Evolutionary conservation across 2,113 vertebrate genomes (phyloP), one percentile per base, ranked within the genome.

Genomic region (Pterocles orientalis): DNA sequence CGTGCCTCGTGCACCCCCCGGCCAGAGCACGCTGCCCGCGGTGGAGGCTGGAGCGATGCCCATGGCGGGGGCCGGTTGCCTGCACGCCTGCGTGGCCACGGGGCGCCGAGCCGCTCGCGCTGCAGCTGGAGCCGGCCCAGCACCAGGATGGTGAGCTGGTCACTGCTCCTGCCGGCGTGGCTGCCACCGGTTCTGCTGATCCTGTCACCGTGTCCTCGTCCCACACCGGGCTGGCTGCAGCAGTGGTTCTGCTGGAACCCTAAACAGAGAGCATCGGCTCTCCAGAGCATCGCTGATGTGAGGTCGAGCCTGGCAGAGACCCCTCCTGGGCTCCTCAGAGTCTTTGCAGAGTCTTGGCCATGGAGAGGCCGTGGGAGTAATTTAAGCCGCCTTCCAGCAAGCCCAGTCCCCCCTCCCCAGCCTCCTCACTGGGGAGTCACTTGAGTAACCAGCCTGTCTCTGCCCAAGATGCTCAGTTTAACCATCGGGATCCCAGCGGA

Each of bases 221-320:
- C 86, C 2, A 5, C 12, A 0, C 66, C 2, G 4, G 41, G 71
- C 65, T 6, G 68, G 56, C 50, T 50, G 47, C 61, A 4, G 79
- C 3, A 0, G 2, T 12, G 47, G 21, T 41, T 33, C 73, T 4
- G 50, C 5, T 1, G n/a, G 50, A 61, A 23, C 11, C 53, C 41
- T 51, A 1, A 29, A 36, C 0, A 0, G 31, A 6, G 16, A 36
- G 34, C 0, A 14, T 56, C 56, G n/a, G 84, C 0, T 0, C 82
- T 78, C 58, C 34, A 4, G 14, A 41, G 62, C 2, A 2, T 34
- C 81, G 2, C 64, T 8, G 51, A 36, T 0, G 5, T 3, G 57
- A 90, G 86, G 50, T 79, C 50, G 26, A 47, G 31, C 29, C 73
- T 29, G 79, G 70, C 80, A 39, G 15, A 41, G 61, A 64, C 39